Base-by-base conservation (phyloP, 1,140 invertebrate genomes). In the Oedothorax gibbosus region DNA sequence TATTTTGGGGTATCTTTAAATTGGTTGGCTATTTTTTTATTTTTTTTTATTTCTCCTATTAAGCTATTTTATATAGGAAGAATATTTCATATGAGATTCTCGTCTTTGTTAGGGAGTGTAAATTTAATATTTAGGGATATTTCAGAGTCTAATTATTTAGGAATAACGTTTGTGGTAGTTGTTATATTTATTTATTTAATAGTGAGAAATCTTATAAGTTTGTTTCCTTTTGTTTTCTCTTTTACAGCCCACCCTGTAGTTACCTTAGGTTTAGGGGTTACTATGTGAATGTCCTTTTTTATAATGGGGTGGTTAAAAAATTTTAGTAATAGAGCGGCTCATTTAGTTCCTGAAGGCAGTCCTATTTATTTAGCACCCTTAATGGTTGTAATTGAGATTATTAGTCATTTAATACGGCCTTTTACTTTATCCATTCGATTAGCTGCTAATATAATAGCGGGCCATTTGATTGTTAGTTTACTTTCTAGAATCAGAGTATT, bases 181-280 rank as follows among this genome's bases (percentile, higher is more conserved):
- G 66, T 50, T 60, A 88, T 35, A 86, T 91, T 85, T 91, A 91
- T 89, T 89, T 90, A 87, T 81, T 89, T 65, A 78, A 89, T 88
- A 65, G 53, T 92, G 90, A 93, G 92, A 91, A 93, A 93, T 91
- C 92, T 93, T 88, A 87, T 93, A 90, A 92, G 93, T 15, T 89
- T 94, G 91, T 92, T 93, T 65, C 91, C 93, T 6, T 94, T 93
- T 91, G 92, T 94, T 91, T 94, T 94, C 91, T 93, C 92, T 12
- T 89, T 88, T 86, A 91, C 92, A 85, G 93, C 92, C 35, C 93
- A 94, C 89, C 86, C 93, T 91, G 87, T 87, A 72, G 4, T 86
- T 93, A n/a, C n/a, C n/a, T n/a, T n/a, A n/a, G n/a, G n/a, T n/a
- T n/a, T n/a, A n/a, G 87, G 90, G 91, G 7, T 88, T 94, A 87